phyloP scores from a whole-genome alignment of 1,140 invertebrate genomes.

The Drosophila oshimai region DNA sequence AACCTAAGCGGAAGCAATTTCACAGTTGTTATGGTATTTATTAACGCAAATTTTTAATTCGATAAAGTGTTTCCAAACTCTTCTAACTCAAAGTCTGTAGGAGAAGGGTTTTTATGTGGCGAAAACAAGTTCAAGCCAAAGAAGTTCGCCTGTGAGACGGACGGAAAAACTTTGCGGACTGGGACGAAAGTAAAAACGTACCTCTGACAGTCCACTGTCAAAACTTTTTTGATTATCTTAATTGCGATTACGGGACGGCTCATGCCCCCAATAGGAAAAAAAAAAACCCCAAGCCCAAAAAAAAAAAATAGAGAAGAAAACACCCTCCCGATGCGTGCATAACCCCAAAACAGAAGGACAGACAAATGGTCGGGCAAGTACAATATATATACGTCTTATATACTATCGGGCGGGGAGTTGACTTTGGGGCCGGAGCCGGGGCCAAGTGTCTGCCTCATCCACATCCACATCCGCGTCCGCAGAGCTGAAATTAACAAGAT shows the following conservation, averaged over 20 bases:
- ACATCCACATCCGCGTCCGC: too few species aligned
- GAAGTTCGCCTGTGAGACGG: not conserved
- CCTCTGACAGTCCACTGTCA: constrained; percentile 70
- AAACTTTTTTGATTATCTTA: constrained; percentile 82
- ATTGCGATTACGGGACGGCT: constrained; percentile 68
- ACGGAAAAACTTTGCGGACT: constrained; percentile 25
- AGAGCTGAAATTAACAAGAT: constrained; percentile 75
- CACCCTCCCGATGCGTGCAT: constrained; percentile 41
- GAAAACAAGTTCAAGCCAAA: not conserved
- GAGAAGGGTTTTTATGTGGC: not conserved
- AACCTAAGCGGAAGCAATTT: too few species aligned
- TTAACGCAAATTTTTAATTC: too few species aligned
- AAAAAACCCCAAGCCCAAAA: not conserved
- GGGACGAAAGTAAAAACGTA: constrained; percentile 66
- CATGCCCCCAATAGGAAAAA: not conserved
- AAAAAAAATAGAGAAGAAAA: too few species aligned
- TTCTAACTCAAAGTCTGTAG: not conserved
- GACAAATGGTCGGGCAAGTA: constrained; percentile 38
- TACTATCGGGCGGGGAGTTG: constrained; percentile 32
- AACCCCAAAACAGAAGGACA: constrained; percentile 50
- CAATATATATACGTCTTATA: constrained; percentile 57
- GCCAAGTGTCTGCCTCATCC: constrained; percentile 19
- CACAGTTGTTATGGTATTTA: too few species aligned
- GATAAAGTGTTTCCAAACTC: too few species aligned
- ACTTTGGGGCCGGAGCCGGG: not conserved